phyloP scores from a whole-genome alignment of 2,888 invertebrate genomes.

The Ypsolopha scabrella region DNA sequence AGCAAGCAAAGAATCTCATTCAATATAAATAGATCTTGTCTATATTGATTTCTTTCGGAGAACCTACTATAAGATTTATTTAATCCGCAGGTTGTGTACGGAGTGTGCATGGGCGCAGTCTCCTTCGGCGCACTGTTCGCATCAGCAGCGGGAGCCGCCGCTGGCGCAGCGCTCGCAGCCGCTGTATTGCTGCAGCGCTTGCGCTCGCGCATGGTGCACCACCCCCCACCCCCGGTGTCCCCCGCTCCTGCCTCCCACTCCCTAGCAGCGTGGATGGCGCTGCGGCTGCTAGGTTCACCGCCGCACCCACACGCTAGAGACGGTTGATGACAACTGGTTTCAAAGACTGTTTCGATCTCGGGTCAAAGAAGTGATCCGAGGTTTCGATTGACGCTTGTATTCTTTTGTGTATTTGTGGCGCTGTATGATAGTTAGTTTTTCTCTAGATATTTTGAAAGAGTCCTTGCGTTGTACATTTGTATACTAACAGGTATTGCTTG shows the following conservation, averaged over 20 bases:
- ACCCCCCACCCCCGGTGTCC: conserved; percentile 44
- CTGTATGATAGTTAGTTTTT: no score
- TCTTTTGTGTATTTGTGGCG: no score
- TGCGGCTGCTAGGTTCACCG: conserved; percentile 72
- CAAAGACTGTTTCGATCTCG: no score
- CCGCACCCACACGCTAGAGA: conserved; percentile 19
- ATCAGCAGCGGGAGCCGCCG: conserved; percentile 87
- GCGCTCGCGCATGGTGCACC: conserved; percentile 76
- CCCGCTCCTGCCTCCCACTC: conserved; percentile 73
- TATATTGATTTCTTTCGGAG: background rate
- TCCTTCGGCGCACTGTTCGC: conserved; percentile 92
- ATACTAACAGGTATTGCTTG: no score
- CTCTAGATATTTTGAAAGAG: no score
- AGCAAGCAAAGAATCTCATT: no score
- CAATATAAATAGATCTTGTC: no score
- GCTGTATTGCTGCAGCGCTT: conserved; percentile 86
- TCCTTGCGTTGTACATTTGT: no score
- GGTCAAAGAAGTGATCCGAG: no score
- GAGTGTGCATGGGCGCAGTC: conserved; percentile 90
- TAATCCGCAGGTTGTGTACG: conserved; percentile 78
- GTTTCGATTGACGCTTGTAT: no score
- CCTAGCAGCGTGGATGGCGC: conserved; percentile 81
- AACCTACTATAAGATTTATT: no score
- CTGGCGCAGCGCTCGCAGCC: conserved; percentile 88
- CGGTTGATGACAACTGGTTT: background rate